Conservation (phyloP, 2,888 invertebrate genomes). For the Plutella xylostella region DNA sequence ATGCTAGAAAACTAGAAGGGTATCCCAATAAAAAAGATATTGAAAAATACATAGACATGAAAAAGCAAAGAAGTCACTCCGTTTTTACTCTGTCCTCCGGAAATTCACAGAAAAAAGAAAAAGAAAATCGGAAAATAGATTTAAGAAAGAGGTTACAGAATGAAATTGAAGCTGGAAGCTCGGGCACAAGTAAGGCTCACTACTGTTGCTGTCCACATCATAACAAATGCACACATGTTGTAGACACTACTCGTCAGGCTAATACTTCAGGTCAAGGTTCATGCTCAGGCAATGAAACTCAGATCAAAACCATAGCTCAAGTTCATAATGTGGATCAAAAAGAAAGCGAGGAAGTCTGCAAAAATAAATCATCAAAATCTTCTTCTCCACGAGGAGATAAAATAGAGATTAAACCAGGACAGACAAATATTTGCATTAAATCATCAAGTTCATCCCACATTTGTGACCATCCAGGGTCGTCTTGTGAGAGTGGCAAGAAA, state of each 20-base stretch:
- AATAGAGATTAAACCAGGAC: too few relatives aligned
- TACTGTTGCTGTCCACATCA: constrained; percentile 37
- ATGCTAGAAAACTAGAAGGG: constrained; percentile 55
- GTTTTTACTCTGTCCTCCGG: constrained; percentile 57
- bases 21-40: constrained; percentile 29
- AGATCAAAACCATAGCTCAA: background rate
- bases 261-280: constrained; percentile 21
- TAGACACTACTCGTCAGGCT: constrained; percentile 50
- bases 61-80: constrained; percentile 48
- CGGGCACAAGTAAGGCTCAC: constrained; percentile 31
- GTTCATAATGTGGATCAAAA: background rate
- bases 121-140: constrained; percentile 30
- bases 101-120: constrained; percentile 28
- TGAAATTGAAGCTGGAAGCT: constrained; percentile 24
- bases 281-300: background rate
- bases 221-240: constrained; percentile 23
- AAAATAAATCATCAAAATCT: too few relatives aligned
- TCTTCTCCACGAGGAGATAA: too few relatives aligned
- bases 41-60: constrained; percentile 24
- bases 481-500: too few relatives aligned
- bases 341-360: background rate
- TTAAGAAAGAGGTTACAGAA: constrained; percentile 32
- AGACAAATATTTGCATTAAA: too few relatives aligned
- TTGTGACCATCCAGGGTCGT: too few relatives aligned
- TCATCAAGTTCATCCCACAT: too few relatives aligned